Conservation (phyloP, 1,140 invertebrate species). For the Sycophila sp. region DNA sequence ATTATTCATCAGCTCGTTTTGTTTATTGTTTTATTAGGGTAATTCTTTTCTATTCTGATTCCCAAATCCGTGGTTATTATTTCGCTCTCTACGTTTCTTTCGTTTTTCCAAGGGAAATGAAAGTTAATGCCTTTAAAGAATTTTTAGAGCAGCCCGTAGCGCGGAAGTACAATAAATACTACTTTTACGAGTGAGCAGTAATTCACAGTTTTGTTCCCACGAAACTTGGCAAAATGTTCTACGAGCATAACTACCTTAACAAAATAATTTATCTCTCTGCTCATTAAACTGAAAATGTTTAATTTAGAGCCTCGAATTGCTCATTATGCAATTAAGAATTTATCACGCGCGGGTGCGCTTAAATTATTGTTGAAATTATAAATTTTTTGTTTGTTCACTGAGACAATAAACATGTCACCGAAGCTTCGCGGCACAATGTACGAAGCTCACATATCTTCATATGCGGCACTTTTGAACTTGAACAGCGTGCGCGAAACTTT, state of each 20-base stretch:
- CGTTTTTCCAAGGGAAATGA: no score
- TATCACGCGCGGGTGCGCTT: no score
- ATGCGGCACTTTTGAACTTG: neutral
- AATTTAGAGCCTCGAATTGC: slow-evolving; percentile 1
- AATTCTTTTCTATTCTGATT: no score
- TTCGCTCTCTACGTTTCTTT: no score
- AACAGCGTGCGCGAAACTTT: neutral
- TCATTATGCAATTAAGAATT: no score
- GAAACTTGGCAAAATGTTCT: slow-evolving; percentile 24
- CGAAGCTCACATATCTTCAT: neutral
- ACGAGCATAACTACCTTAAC: slow-evolving; percentile 1
- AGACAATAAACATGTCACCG: no score
- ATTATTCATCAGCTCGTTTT: no score
- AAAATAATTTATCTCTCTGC: slow-evolving; percentile 17
- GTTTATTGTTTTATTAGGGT: no score
- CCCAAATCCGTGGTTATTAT: no score
- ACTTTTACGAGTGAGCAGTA: slow-evolving; percentile 25
- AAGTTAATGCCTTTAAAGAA: neutral
- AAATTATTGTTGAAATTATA: no score
- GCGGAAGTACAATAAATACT: slow-evolving; percentile 27
- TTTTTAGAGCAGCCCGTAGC: neutral
- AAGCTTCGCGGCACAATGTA: neutral
- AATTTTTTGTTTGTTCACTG: no score
- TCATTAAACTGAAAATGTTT: neutral
- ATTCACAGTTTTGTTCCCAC: slow-evolving; percentile 30